Evolutionary conservation across 2,113 vertebrate species (phyloP).

Genomic region (Octodon degus): DNA sequence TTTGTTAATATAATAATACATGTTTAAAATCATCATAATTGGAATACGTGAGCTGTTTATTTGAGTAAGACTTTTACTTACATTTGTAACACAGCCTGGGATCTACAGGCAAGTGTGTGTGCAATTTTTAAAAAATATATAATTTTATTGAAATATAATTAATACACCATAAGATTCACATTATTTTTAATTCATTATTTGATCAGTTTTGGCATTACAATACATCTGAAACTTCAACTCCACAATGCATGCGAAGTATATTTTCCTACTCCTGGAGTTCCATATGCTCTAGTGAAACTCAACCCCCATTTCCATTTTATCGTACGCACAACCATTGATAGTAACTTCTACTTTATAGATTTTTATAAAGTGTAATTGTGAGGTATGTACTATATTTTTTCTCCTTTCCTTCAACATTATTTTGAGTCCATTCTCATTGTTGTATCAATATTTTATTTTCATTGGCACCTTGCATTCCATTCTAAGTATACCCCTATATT

Average conservation of each 20-base stretch:
- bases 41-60: neutral
- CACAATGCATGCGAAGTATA: too few relatives aligned
- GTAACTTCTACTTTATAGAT: neutral
- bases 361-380: neutral
- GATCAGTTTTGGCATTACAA: neutral
- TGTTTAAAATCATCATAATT: neutral
- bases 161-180: neutral
- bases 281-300: neutral
- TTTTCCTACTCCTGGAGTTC: neutral
- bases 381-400: neutral
- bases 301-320: fast-evolving
- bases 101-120: neutral
- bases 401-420: neutral
- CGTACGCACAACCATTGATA: neutral
- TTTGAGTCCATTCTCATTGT: neutral
- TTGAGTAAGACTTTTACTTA: neutral
- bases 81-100: neutral
- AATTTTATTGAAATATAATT: neutral
- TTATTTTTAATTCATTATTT: neutral
- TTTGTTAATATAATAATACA: neutral
- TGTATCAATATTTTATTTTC: neutral
- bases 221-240: too few relatives aligned
- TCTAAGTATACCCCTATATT: neutral
- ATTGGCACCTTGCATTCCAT: neutral
- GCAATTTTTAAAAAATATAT: neutral